These are phyloP conservation scores for Amazona vittata DNA, from an alignment of 2,113 vertebrate genomes.

Conservation along the genomic window DNA sequence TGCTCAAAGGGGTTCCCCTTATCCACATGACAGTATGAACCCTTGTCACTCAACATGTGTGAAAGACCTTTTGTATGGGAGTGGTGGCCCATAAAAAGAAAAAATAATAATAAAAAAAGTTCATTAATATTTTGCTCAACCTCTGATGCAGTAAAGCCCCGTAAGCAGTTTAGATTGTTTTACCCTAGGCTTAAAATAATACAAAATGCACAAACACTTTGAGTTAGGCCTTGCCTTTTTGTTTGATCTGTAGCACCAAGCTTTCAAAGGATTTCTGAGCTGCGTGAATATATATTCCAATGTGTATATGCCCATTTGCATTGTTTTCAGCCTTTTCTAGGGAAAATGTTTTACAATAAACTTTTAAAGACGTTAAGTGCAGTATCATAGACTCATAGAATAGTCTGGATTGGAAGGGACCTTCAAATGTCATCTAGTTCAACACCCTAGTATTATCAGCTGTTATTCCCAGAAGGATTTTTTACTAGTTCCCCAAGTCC, in stretches of 20 bases:
- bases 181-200: background rate
- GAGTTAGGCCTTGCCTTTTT: background rate
- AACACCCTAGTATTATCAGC: background rate
- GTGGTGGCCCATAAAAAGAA: background rate
- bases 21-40: rapidly evolving
- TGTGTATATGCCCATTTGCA: background rate
- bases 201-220: background rate
- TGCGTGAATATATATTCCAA: background rate
- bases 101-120: background rate
- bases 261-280: background rate
- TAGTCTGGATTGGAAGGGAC: background rate
- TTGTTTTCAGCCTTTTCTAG: background rate
- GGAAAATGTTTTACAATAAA: background rate
- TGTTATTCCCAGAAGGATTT: background rate
- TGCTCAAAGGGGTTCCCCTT: background rate
- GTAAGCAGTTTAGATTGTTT: background rate
- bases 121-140: background rate
- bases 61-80: background rate
- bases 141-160: background rate
- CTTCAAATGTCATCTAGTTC: background rate
- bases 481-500: background rate
- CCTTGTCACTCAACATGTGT: background rate
- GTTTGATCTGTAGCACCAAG: background rate
- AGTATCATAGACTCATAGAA: background rate
- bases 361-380: background rate